Percentiles rank a stretch among this genome's conserved stretches.
phyloP scores from a whole-genome alignment of 2,113 vertebrate species.

The Chiloscyllium plagiosum region DNA sequence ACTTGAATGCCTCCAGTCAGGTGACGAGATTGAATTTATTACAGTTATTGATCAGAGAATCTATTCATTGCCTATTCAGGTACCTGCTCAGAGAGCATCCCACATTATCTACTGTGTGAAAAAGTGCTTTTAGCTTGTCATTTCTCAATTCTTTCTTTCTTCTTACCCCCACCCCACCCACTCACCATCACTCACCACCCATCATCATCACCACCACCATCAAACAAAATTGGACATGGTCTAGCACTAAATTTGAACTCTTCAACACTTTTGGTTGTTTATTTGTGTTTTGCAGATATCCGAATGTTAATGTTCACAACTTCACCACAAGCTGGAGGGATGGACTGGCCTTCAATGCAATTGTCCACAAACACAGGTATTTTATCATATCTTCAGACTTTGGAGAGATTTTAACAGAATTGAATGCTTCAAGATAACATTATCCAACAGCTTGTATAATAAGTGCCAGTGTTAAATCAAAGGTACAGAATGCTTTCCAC shows the following conservation, averaged over 20 bases:
- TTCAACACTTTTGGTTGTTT: constrained; percentile 29
- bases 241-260: background rate
- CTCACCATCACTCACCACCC: background rate
- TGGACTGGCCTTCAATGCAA: constrained; percentile 85
- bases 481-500: background rate
- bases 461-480: background rate
- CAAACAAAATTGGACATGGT: background rate
- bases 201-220: background rate
- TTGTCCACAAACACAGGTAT: constrained; percentile 91
- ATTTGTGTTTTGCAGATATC: constrained; percentile 64
- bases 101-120: background rate
- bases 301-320: constrained; percentile 89
- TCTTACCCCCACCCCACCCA: background rate
- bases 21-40: background rate
- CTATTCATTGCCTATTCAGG: background rate
- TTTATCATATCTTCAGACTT: background rate
- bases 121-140: too few species aligned
- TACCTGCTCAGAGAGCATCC: background rate
- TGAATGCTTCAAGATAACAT: background rate
- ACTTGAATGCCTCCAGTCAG: background rate
- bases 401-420: background rate
- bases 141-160: background rate
- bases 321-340: constrained; percentile 94
- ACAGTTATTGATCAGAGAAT: background rate
- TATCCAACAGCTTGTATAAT: background rate